A percentile compares a stretch with the other conserved stretches of the same genome.
phyloP scores from a whole-genome alignment of 2,797 vertebrate species.

The Hippoglossus hippoglossus region DNA sequence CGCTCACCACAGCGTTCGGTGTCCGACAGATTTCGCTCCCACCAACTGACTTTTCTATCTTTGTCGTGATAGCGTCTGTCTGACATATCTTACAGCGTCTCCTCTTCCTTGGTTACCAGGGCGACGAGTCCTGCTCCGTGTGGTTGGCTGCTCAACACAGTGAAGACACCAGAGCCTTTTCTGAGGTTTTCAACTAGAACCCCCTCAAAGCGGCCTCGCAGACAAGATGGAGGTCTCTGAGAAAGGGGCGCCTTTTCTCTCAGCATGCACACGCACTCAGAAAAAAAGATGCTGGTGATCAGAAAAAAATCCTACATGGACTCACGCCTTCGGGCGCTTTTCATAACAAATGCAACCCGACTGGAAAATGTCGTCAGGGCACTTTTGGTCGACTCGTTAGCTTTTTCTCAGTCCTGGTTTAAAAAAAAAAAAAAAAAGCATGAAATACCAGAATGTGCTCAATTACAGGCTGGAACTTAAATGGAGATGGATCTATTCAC shows the following conservation, averaged over 20 bases:
- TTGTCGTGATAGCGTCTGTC: neutral
- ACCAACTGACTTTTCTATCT: neutral
- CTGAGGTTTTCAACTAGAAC: too few species aligned
- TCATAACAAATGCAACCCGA: too few species aligned
- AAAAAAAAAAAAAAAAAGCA: conserved; percentile 7
- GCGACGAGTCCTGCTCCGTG: neutral
- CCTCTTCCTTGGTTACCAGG: neutral
- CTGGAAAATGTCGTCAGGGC: too few species aligned
- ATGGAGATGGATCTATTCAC: neutral
- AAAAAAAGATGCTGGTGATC: too few species aligned
- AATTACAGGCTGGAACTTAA: neutral
- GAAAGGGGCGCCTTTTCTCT: too few species aligned
- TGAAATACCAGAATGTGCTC: neutral
- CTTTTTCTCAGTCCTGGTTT: neutral
- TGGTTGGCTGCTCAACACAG: neutral
- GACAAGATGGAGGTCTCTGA: too few species aligned
- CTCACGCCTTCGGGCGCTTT: neutral
- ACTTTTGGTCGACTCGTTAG: neutral
- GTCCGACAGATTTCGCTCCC: neutral
- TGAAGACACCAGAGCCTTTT: neutral
- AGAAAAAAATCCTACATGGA: neutral
- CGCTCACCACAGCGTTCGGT: neutral
- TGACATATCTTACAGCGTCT: too few species aligned
- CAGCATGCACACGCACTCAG: too few species aligned
- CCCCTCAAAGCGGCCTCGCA: too few species aligned